Percentiles rank a stretch among this genome's conserved stretches.
Evolutionary conservation across 2,113 vertebrate genomes (phyloP).

Genomic region (Anolis carolinensis): DNA sequence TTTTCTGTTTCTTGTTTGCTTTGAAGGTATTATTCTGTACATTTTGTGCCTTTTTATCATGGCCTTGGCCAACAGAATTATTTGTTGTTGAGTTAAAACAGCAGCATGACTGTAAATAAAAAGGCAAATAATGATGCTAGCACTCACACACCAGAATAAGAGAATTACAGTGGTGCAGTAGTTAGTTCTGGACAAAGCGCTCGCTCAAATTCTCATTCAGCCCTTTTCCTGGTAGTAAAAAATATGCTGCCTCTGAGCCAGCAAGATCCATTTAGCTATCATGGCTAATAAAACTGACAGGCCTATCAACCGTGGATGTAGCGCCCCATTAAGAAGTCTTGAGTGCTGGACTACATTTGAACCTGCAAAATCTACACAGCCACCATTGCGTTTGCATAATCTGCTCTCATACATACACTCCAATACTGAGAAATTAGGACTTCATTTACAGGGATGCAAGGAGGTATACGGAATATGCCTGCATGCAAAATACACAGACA

Average conservation of each 20-base stretch:
- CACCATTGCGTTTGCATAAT: background rate
- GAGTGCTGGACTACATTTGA: background rate
- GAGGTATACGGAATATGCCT: background rate
- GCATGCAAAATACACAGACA: background rate
- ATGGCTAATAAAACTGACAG: background rate
- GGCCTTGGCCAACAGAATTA: no score
- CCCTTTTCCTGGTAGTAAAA: background rate
- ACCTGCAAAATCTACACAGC: background rate
- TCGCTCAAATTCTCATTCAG: background rate
- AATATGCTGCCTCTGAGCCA: background rate
- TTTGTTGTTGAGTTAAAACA: no score
- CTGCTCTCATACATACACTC: no score
- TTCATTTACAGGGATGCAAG: background rate
- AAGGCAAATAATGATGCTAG: fast-evolving
- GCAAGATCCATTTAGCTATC: background rate
- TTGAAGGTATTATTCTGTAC: no score
- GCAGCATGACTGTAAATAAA: background rate
- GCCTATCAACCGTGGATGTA: background rate
- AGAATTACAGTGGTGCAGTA: background rate
- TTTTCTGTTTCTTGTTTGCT: no score
- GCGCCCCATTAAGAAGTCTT: background rate
- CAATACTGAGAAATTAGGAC: background rate
- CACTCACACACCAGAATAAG: background rate
- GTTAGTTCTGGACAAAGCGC: background rate
- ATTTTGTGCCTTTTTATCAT: no score